Percentiles rank a stretch among this genome's conserved stretches.
Evolutionary conservation across 2,113 vertebrate species (phyloP).

Genomic region (Corythoichthys haematopterus): DNA sequence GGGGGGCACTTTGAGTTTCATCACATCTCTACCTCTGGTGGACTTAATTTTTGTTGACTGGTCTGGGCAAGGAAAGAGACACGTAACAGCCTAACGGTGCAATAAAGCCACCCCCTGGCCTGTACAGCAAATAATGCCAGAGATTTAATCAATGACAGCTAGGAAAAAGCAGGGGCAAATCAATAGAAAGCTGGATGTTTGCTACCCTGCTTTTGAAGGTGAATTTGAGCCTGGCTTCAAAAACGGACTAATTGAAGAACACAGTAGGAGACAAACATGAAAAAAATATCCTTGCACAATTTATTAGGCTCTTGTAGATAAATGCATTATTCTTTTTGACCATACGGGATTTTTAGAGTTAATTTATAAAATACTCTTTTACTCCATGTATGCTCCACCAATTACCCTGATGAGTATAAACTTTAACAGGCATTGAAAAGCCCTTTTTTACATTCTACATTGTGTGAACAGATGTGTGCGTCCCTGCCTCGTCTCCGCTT

Average conservation of each 20-base stretch:
- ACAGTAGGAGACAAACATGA: slow-evolving; percentile 56
- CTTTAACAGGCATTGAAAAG: too few relatives aligned
- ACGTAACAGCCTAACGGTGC: slow-evolving; percentile 55
- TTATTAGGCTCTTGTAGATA: neutral
- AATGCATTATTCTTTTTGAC: neutral
- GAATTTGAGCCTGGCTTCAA: slow-evolving; percentile 58
- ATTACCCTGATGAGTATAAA: too few relatives aligned
- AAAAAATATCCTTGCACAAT: neutral
- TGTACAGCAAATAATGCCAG: slow-evolving; percentile 61
- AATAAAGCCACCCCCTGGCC: slow-evolving; percentile 50
- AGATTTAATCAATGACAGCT: slow-evolving; percentile 69
- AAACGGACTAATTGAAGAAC: slow-evolving; percentile 73
- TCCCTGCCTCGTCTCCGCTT: too few relatives aligned
- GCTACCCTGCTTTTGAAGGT: slow-evolving; percentile 60
- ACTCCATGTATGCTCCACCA: too few relatives aligned
- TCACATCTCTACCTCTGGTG: slow-evolving; percentile 47
- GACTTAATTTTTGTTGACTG: slow-evolving; percentile 41
- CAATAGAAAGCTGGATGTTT: slow-evolving; percentile 65
- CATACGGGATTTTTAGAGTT: too few relatives aligned
- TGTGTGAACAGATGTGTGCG: too few relatives aligned
- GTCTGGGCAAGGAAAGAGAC: slow-evolving; percentile 39
- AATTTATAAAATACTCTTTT: too few relatives aligned
- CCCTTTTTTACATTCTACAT: too few relatives aligned
- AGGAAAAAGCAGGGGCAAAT: slow-evolving; percentile 64
- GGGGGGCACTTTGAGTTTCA: slow-evolving; percentile 39